Base-by-base conservation (phyloP, 2,113 vertebrate genomes). In the Callipepla squamata region DNA sequence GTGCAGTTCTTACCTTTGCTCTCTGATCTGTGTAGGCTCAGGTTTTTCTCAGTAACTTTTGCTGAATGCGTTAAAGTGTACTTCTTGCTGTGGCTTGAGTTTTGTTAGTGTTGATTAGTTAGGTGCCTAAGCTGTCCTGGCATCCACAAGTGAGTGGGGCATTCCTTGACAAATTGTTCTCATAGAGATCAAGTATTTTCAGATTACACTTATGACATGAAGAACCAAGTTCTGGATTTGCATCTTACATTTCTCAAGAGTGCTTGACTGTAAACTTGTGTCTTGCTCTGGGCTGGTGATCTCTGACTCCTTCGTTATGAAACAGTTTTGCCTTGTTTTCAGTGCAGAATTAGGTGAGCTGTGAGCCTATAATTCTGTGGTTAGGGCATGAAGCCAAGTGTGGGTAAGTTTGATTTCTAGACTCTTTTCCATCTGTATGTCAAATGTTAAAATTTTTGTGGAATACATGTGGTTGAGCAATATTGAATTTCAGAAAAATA, bases 401-500 rank as follows among this genome's bases (percentile, higher is more conserved):
- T 26, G 26, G 47, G n/a, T 26, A 63, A 51, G 25, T 80, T 88
- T 86, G 45, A 77, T 90, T 84, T 93, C 78, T 68, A 6, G 9
- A 72, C 22, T 6, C 85, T 91, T 91, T 91, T 63, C 57, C 51
- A 80, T 21, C 12, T 87, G 25, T 69, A 22, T 73, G 42, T 63
- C 92, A 55, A 89, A 87, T 87, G 82, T 69, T 85, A 74, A 85
- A 89, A 74, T 61, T 13, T 85, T 89, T 80, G 12, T 63, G 76
- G 75, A 82, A 87, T 77, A 30, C 17, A 25, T 63, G 51, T 75
- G 57, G 65, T 63, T 63, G 78, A 90, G 48, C 32, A 74, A 75
- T 92, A 77, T 9, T 70, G n/a, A 69, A 86, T 78, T 91, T 80
- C 32, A 86, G 80, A 85, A 65, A 84, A 88, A 83, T 44, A 23